These are phyloP conservation scores for Hoplodrina blanda DNA, from an alignment of 2,888 invertebrate species.

Conservation along the genomic window DNA sequence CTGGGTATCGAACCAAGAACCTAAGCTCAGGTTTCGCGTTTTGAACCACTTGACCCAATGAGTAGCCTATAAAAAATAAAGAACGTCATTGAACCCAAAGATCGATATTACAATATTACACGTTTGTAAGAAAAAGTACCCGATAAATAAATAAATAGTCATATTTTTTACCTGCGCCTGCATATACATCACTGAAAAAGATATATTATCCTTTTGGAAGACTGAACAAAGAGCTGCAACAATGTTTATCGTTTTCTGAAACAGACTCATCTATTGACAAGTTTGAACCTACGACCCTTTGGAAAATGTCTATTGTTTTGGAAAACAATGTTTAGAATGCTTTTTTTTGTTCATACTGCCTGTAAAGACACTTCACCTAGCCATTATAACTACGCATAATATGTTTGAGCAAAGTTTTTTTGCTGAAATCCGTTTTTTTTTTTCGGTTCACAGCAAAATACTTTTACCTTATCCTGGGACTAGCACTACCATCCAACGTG, in stretches of 20 bases:
- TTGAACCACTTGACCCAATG: no score
- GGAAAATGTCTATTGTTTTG: constrained; percentile 20
- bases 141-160: neutral
- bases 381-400: no score
- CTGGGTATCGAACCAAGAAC: no score
- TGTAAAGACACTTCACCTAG: no score
- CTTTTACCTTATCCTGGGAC: no score
- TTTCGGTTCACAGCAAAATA: no score
- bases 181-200: neutral
- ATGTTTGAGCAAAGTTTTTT: no score
- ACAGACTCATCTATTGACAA: constrained; percentile 10
- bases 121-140: neutral
- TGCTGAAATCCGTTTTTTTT: no score
- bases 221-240: constrained; percentile 12
- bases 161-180: constrained; percentile 4
- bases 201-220: constrained; percentile 7
- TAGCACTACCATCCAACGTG: no score
- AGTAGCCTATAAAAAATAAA: no score
- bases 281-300: constrained; percentile 41
- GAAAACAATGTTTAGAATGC: constrained; percentile 2
- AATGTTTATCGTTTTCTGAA: constrained; percentile 19
- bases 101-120: neutral
- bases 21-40: no score
- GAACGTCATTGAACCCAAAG: constrained; percentile 12
- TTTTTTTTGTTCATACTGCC: no score